These are phyloP conservation scores for Echinometra lucunter DNA, from an alignment of 53 echinoderm and acorn worm species.

Conservation along the genomic window DNA sequence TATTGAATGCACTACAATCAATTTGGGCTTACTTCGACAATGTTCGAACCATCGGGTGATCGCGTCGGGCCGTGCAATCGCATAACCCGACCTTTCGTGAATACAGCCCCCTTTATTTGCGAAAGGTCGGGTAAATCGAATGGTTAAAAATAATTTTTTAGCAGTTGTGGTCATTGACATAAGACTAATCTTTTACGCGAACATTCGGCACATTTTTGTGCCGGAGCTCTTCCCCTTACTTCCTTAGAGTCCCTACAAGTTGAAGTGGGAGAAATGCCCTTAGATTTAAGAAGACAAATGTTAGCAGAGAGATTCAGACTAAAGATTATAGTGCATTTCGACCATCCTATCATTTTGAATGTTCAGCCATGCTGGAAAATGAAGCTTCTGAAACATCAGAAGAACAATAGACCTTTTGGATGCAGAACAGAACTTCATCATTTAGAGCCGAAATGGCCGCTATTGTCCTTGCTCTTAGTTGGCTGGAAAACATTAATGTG, in stretches of 20 bases:
- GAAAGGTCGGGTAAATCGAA: no score
- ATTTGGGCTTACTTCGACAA: no score
- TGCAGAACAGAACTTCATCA: neutral
- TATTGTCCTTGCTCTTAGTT: neutral
- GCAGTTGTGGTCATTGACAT: no score
- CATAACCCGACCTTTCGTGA: no score
- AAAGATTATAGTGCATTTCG: neutral
- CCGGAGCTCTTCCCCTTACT: neutral
- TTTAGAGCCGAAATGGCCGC: neutral
- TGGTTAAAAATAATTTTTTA: no score
- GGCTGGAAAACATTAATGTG: neutral
- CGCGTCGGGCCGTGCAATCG: no score
- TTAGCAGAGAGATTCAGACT: neutral
- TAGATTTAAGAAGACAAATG: neutral
- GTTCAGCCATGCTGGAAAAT: neutral
- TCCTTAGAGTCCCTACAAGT: neutral
- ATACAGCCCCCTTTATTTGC: no score
- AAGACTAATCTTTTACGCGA: no score
- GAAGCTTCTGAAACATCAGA: neutral
- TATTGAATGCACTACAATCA: no score
- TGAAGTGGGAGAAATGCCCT: neutral
- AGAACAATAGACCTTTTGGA: neutral
- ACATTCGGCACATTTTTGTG: no score
- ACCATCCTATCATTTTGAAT: neutral
- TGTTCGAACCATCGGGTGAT: no score